Evolutionary conservation across 2,113 vertebrate genomes (phyloP).

Genomic region (Triplophysa siluroides): DNA sequence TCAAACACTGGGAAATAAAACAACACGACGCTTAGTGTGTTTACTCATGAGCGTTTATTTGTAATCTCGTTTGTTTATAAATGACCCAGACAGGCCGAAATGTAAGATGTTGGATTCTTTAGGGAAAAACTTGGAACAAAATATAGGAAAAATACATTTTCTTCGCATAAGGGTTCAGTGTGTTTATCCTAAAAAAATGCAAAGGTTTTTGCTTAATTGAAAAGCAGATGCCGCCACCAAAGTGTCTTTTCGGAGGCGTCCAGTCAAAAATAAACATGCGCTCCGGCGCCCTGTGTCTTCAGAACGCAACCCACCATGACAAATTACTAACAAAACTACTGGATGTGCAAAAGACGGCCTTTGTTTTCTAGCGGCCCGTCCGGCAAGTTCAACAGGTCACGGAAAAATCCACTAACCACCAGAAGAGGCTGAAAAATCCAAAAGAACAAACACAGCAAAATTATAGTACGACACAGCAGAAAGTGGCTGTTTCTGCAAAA

Average conservation of each 20-base stretch:
- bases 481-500: slow-evolving; percentile 38
- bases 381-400: slow-evolving; percentile 39
- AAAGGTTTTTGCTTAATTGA: neutral
- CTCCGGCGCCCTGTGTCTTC: slow-evolving; percentile 16
- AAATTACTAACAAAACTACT: slow-evolving; percentile 6
- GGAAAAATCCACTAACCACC: slow-evolving; percentile 34
- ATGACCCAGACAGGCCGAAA: neutral
- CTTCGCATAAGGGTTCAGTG: too few relatives aligned
- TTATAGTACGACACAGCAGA: slow-evolving; percentile 41
- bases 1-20: slow-evolving; percentile 78
- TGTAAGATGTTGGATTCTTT: neutral
- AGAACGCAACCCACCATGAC: slow-evolving; percentile 17
- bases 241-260: slow-evolving; percentile 18
- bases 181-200: too few relatives aligned
- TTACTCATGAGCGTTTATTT: neutral
- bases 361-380: slow-evolving; percentile 30
- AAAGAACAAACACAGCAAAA: slow-evolving; percentile 41
- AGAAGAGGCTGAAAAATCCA: slow-evolving; percentile 12
- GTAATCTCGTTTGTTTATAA: neutral
- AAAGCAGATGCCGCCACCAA: neutral
- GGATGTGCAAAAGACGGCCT: slow-evolving; percentile 28
- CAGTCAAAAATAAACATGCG: slow-evolving; percentile 30
- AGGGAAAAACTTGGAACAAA: too few relatives aligned
- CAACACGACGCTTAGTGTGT: neutral
- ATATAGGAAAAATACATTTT: too few relatives aligned